phyloP scores from a whole-genome alignment of 64 coral and sea anemone genomes.

The Trachythela sp. region DNA sequence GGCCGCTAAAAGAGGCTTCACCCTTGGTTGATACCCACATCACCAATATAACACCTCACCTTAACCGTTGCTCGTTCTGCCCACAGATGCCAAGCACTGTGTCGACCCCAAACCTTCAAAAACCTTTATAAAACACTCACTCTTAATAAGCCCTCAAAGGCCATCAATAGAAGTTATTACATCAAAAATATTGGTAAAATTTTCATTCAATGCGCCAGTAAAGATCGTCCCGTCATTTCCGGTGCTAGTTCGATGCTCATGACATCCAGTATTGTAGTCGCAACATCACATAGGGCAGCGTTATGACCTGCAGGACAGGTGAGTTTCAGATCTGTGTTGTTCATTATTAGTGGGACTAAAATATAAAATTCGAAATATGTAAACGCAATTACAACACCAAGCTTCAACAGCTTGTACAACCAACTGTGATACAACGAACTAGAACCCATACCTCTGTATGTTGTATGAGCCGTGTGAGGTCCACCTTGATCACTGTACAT shows the following conservation, averaged over 20 bases:
- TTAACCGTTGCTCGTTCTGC: no score
- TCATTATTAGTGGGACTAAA: slow-evolving; percentile 82
- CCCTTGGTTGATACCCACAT: no score
- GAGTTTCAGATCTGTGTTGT: slow-evolving; percentile 66
- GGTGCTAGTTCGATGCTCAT: slow-evolving; percentile 69
- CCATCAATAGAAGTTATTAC: not conserved
- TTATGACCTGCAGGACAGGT: slow-evolving; percentile 66
- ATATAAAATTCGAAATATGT: not conserved
- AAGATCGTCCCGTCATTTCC: slow-evolving; percentile 81
- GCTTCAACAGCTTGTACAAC: no score
- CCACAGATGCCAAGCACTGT: no score
- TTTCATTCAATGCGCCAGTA: not conserved
- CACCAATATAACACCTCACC: no score
- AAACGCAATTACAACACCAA: no score
- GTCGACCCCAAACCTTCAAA: no score
- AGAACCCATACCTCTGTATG: slow-evolving; percentile 78
- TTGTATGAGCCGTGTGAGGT: slow-evolving; percentile 94
- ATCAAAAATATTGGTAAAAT: not conserved
- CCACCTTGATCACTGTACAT: slow-evolving; percentile 78
- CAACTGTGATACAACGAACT: no score
- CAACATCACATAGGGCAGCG: slow-evolving; percentile 94
- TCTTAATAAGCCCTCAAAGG: no score
- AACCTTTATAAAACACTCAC: no score
- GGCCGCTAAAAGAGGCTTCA: no score
- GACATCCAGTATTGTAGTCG: slow-evolving; percentile 78